phyloP scores from a whole-genome alignment of 2,888 invertebrate species.

The Brenthis daphne region DNA sequence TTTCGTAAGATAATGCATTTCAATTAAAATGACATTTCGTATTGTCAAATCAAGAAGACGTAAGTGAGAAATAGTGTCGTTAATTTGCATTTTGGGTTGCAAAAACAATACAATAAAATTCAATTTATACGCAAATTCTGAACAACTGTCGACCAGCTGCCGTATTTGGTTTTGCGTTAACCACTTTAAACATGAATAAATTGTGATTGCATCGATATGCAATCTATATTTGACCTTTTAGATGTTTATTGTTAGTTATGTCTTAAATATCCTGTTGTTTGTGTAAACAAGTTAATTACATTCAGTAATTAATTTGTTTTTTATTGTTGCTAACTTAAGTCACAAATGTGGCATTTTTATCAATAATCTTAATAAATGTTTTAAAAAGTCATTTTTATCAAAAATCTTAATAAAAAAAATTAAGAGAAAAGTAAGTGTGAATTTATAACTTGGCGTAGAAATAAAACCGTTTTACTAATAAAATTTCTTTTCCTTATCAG shows the following conservation, averaged over 20 bases:
- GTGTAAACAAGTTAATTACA: not conserved
- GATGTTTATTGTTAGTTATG: not conserved
- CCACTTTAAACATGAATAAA: conserved; percentile 12
- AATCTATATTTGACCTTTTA: conserved; percentile 20
- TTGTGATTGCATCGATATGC: conserved; percentile 11
- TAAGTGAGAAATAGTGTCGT: not conserved
- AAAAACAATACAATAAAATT: conserved; percentile 14
- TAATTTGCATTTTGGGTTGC: conserved; percentile 3
- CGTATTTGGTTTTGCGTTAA: conserved; percentile 13
- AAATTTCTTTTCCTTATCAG: too few relatives aligned
- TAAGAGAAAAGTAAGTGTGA: too few relatives aligned
- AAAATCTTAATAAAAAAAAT: too few relatives aligned
- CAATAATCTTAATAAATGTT: too few relatives aligned
- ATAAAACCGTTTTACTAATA: not conserved
- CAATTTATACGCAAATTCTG: conserved; percentile 7
- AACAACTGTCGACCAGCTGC: not conserved
- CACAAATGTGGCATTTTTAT: too few relatives aligned
- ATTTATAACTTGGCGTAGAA: not conserved
- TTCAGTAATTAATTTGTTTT: too few relatives aligned
- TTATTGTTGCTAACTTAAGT: too few relatives aligned
- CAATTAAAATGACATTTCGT: not conserved
- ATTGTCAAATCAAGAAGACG: not conserved
- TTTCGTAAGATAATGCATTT: not conserved
- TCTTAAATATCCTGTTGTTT: not conserved
- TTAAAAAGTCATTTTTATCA: too few relatives aligned